These are phyloP conservation scores for Rhinoderma darwinii DNA, from an alignment of 2,113 vertebrate species.

Conservation along the genomic window DNA sequence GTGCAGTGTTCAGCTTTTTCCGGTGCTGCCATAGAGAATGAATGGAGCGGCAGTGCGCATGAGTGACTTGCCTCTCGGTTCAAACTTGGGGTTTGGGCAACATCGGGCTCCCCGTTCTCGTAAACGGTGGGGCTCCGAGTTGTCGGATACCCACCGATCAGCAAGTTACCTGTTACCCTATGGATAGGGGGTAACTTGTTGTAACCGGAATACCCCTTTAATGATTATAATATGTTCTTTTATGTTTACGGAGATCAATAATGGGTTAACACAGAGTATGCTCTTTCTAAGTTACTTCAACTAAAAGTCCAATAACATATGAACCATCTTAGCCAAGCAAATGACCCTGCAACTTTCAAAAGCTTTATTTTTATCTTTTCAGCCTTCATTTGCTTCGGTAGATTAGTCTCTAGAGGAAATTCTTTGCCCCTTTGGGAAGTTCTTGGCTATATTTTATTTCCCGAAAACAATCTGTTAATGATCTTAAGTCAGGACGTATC, in stretches of 20 bases:
- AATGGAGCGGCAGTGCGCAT: too few species aligned
- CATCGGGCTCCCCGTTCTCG: too few species aligned
- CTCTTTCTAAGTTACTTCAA: neutral
- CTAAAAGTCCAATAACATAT: neutral
- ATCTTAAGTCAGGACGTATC: constrained; percentile 48
- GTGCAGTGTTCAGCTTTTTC: too few species aligned
- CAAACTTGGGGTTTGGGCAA: too few species aligned
- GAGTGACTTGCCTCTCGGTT: too few species aligned
- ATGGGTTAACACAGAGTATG: neutral
- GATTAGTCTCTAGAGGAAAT: constrained; percentile 24
- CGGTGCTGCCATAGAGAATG: too few species aligned
- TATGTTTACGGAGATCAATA: neutral
- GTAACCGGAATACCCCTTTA: too few species aligned
- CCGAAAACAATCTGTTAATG: constrained; percentile 57
- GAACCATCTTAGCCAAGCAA: neutral
- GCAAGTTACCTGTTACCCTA: too few species aligned
- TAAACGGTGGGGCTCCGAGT: too few species aligned
- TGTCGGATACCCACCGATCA: too few species aligned
- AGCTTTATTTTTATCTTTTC: constrained; percentile 21
- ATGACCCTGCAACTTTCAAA: neutral
- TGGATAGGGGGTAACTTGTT: too few species aligned
- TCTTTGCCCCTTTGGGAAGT: constrained; percentile 50
- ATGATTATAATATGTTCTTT: too few species aligned
- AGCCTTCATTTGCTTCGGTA: neutral
- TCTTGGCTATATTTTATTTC: constrained; percentile 44